phyloP scores from a whole-genome alignment of 2,797 vertebrate species.

The Furcifer pardalis region DNA sequence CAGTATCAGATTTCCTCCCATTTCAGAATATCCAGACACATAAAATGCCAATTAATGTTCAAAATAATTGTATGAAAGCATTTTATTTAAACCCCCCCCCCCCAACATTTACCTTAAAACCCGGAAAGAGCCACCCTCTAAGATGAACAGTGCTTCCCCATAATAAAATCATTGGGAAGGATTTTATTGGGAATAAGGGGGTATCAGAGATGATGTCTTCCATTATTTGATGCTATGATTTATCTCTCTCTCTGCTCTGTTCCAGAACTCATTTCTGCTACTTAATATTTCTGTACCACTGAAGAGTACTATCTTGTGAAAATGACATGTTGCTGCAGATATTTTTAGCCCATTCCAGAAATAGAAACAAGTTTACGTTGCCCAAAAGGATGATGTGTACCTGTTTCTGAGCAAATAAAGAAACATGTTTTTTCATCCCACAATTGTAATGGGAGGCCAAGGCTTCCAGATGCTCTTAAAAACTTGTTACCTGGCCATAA shows the following conservation, averaged over 20 bases:
- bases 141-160: not conserved
- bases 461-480: not conserved
- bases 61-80: constrained; percentile 5
- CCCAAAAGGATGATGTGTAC: not conserved
- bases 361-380: not conserved
- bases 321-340: not conserved
- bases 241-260: not conserved
- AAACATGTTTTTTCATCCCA: not conserved
- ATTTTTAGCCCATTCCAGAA: constrained; percentile 3
- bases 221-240: not conserved
- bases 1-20: not conserved
- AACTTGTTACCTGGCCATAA: not conserved
- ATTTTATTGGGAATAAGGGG: not conserved
- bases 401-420: not conserved
- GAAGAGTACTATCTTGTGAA: not conserved
- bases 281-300: not conserved
- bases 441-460: not conserved
- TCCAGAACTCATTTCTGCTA: not conserved
- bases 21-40: constrained; percentile 14
- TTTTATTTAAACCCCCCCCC: too few relatives aligned
- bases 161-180: not conserved
- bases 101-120: not conserved
- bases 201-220: not conserved
- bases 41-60: constrained; percentile 25
- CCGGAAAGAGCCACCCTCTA: not conserved